A percentile compares a stretch with the other conserved stretches of the same genome.
Evolutionary conservation across 2,797 vertebrate species (phyloP).

Genomic region (Silurus lanzhouensis): DNA sequence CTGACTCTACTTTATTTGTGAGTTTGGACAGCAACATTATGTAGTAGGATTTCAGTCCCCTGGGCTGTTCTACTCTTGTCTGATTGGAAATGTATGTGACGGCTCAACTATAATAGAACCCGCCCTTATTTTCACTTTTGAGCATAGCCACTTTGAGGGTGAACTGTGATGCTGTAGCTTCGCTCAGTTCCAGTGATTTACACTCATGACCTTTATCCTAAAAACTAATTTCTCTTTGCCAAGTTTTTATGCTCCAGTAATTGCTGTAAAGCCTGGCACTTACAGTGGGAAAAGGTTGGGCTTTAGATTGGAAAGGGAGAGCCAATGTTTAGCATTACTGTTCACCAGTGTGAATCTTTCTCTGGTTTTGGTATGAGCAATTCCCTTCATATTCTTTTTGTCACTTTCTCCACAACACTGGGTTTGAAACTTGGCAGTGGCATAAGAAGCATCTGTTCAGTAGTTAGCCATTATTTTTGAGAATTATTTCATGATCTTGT

Average conservation of each 20-base stretch:
- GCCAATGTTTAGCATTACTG: constrained; percentile 30
- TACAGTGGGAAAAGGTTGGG: constrained; percentile 28
- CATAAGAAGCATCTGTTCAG: constrained; percentile 50
- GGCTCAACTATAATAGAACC: constrained; percentile 42
- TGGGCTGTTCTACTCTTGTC: constrained; percentile 23
- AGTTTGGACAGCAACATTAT: constrained; percentile 43
- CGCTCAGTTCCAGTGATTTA: constrained; percentile 42
- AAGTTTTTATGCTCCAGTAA: constrained; percentile 54
- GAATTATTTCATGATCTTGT: constrained; percentile 61
- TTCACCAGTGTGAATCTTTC: constrained; percentile 26
- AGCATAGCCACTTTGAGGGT: constrained; percentile 35
- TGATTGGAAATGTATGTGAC: constrained; percentile 48
- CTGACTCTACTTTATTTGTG: constrained; percentile 44
- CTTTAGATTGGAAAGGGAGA: constrained; percentile 14
- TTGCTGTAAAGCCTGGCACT: constrained; percentile 43
- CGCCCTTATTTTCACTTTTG: constrained; percentile 36
- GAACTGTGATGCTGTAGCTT: constrained; percentile 34
- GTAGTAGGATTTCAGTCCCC: constrained; percentile 36
- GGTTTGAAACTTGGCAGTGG: constrained; percentile 49
- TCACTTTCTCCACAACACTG: constrained; percentile 27
- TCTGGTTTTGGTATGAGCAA: neutral
- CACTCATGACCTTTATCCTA: constrained; percentile 47
- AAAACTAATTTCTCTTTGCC: constrained; percentile 51
- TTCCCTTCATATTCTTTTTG: constrained; percentile 6
- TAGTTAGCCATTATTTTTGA: constrained; percentile 62